Evolutionary conservation across 2,888 invertebrate genomes (phyloP).

Genomic region (Escarpia spicata): DNA sequence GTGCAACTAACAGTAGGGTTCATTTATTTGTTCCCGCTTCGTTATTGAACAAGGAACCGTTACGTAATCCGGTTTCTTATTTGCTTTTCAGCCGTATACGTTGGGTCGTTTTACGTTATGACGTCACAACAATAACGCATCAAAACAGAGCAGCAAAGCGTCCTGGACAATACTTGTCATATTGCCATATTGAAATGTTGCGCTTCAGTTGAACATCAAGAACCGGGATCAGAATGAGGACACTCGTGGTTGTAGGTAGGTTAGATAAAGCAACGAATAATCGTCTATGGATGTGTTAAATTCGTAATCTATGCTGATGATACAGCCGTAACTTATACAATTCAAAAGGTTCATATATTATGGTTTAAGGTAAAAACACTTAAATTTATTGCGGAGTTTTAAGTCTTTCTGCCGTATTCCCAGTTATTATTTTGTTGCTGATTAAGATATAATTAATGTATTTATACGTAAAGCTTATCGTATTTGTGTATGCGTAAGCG

Average conservation of each 20-base stretch:
- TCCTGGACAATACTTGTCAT: background rate
- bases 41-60: background rate
- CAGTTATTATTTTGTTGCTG: no score
- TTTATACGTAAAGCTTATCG: no score
- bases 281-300: background rate
- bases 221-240: background rate
- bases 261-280: background rate
- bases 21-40: background rate
- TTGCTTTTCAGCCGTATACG: background rate
- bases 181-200: background rate
- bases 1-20: background rate
- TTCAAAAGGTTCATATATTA: no score
- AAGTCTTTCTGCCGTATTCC: no score
- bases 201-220: background rate
- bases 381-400: no score
- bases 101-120: background rate
- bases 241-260: background rate
- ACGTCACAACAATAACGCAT: constrained; percentile 6
- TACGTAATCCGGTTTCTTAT: background rate
- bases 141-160: background rate
- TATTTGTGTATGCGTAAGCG: no score
- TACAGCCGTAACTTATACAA: background rate
- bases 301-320: background rate
- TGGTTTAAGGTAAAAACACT: no score
- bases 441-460: no score